Evolutionary conservation across 1,140 invertebrate genomes (phyloP).

Genomic region (Tribolium castaneum): DNA sequence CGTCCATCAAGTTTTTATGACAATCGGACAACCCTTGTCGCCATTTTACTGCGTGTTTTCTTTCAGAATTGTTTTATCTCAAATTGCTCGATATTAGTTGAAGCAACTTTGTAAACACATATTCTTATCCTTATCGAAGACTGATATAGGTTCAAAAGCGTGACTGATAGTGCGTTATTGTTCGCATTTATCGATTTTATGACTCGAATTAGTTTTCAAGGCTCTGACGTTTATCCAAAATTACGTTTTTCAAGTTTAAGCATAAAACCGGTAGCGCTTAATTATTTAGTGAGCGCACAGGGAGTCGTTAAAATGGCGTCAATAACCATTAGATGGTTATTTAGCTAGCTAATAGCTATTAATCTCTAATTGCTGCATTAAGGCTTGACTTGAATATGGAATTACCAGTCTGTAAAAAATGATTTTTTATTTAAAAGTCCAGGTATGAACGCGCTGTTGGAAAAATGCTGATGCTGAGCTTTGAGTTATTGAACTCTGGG

Average conservation of each 20-base stretch:
- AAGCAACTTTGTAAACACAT: constrained; percentile 10
- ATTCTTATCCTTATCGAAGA: not conserved
- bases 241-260: not conserved
- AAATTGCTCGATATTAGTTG: constrained; percentile 23
- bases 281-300: not conserved
- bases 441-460: not conserved
- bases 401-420: no score
- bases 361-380: not conserved
- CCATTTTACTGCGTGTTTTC: constrained; percentile 33
- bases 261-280: not conserved
- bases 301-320: not conserved
- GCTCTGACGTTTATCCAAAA: not conserved
- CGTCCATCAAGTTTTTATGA: constrained; percentile 43
- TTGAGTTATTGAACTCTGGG: not conserved
- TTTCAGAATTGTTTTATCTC: constrained; percentile 35
- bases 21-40: constrained; percentile 40
- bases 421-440: no score
- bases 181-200: not conserved
- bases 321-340: not conserved
- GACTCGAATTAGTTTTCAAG: not conserved
- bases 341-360: not conserved
- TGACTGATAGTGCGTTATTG: not conserved
- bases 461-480: not conserved
- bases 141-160: not conserved
- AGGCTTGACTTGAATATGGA: no score